Percentiles rank a stretch among this genome's conserved stretches.
phyloP scores from a whole-genome alignment of 1,140 invertebrate genomes.

The Thaumatotibia leucotreta region DNA sequence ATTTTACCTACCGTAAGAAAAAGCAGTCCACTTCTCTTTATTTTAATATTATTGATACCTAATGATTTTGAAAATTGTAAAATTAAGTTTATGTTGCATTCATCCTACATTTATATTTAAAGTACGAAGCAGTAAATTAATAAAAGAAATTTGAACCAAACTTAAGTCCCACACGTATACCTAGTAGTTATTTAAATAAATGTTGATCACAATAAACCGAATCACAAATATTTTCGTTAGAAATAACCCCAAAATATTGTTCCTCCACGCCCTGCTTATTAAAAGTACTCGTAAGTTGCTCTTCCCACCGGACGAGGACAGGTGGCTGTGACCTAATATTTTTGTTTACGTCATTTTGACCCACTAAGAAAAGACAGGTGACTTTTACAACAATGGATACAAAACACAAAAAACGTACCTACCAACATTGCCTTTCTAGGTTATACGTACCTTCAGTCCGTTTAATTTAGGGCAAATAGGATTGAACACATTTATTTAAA shows the following conservation, averaged over 20 bases:
- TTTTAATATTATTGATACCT: no score
- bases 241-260: not conserved
- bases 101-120: no score
- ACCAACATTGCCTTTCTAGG: not conserved
- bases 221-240: not conserved
- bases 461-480: not conserved
- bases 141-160: not conserved
- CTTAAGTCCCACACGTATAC: not conserved
- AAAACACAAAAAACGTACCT: not conserved
- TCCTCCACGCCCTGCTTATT: not conserved
- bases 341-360: conserved; percentile 8
- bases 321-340: conserved; percentile 8
- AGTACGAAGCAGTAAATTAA: no score
- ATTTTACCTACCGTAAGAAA: no score
- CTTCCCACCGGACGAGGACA: not conserved
- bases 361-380: not conserved
- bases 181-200: not conserved
- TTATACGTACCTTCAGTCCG: not conserved
- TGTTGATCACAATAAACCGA: not conserved
- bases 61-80: no score
- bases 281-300: not conserved
- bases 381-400: not conserved
- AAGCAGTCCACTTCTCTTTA: no score
- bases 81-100: no score
- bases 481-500: not conserved